phyloP scores from a whole-genome alignment of 2,113 vertebrate genomes.

The Strix aluco region DNA sequence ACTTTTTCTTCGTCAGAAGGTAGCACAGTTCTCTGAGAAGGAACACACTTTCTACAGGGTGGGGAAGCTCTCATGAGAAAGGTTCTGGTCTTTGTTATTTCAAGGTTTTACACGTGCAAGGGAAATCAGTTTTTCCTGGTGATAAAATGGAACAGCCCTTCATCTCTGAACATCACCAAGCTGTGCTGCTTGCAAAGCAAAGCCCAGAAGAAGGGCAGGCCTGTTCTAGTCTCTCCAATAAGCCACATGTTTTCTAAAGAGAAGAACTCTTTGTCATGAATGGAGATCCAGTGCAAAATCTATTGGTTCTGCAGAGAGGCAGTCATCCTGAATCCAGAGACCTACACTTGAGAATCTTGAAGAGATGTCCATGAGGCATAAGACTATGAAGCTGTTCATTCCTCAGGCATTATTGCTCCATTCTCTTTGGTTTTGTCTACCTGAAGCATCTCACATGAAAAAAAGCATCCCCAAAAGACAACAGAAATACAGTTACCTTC shows the following conservation, averaged over 20 bases:
- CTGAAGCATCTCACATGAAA: not conserved
- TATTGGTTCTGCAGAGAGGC: not conserved
- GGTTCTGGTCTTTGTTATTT: not conserved
- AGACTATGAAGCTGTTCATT: not conserved
- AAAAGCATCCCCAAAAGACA: not conserved
- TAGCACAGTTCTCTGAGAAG: not conserved
- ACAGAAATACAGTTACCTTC: not conserved
- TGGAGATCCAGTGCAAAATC: not conserved
- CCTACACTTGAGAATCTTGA: not conserved
- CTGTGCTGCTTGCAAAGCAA: not conserved
- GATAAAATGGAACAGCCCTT: not conserved
- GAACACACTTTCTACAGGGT: accelerated
- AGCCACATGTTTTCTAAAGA: not conserved
- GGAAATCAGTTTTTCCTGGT: accelerated
- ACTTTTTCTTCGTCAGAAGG: not conserved
- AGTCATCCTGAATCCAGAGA: not conserved
- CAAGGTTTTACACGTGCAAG: not conserved
- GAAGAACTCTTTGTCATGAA: not conserved
- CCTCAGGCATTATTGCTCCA: not conserved
- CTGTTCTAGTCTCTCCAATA: not conserved
- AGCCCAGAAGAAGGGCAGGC: not conserved
- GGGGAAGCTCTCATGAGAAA: not conserved
- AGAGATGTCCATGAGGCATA: not conserved
- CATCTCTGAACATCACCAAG: not conserved
- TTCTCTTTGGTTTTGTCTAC: not conserved